Evolutionary conservation across 2,888 invertebrate species (phyloP).

Genomic region (Noctua pronuba): DNA sequence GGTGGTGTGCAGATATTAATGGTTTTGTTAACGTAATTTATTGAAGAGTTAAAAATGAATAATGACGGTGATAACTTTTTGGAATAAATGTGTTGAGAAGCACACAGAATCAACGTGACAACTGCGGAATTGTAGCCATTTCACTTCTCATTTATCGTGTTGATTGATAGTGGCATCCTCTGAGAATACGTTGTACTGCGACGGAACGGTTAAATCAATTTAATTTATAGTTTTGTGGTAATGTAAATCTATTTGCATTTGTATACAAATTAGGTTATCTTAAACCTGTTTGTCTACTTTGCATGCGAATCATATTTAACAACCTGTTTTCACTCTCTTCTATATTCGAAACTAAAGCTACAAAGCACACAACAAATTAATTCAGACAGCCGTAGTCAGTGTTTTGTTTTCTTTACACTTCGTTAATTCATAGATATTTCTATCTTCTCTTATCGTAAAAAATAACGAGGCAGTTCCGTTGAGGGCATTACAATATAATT

Average conservation of each 20-base stretch:
- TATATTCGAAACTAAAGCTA: conserved; percentile 28
- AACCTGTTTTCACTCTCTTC: conserved; percentile 37
- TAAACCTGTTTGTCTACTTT: conserved; percentile 30
- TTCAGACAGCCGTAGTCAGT: neutral
- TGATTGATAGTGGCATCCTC: conserved; percentile 15
- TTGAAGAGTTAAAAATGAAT: conserved; percentile 17
- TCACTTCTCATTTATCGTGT: neutral
- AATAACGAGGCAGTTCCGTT: conserved; percentile 4
- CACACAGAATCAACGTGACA: neutral
- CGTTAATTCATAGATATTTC: conserved; percentile 24
- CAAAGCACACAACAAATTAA: conserved; percentile 12
- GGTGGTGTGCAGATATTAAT: conserved; percentile 26
- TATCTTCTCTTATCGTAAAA: conserved; percentile 9
- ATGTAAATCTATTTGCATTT: conserved; percentile 7
- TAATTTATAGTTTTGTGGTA: neutral
- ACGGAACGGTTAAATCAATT: neutral
- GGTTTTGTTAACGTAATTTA: conserved; percentile 27
- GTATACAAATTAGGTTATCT: conserved; percentile 34
- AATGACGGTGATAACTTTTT: conserved; percentile 15
- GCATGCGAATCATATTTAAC: conserved; percentile 19
- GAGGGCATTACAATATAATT: neutral
- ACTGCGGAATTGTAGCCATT: neutral
- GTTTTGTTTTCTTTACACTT: conserved; percentile 30
- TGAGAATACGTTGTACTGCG: conserved; percentile 1
- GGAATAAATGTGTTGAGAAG: conserved; percentile 1